Percentiles rank a stretch among this genome's conserved stretches.
These are phyloP conservation scores for Pomacea canaliculata DNA, from an alignment of 2,888 invertebrate genomes.

Conservation along the genomic window DNA sequence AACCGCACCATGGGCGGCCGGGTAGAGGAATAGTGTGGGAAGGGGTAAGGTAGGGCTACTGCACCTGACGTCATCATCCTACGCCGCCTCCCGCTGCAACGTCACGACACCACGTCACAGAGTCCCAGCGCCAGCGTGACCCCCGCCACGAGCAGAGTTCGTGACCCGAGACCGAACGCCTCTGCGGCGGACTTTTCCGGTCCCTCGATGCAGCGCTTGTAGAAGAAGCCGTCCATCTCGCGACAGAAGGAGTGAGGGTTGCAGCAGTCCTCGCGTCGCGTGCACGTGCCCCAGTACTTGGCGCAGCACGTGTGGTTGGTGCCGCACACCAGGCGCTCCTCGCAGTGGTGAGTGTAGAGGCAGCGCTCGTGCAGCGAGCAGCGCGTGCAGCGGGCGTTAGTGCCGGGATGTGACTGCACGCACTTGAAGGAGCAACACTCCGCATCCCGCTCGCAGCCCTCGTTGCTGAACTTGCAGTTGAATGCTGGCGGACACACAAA, in stretches of 20 bases:
- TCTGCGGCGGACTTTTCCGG: neutral
- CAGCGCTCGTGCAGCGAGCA: slow-evolving; percentile 26
- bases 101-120: neutral
- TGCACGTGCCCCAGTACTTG: slow-evolving; percentile 40
- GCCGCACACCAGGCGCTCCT: slow-evolving; percentile 35
- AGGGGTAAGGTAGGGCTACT: no score
- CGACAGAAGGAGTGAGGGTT: slow-evolving; percentile 24
- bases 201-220: slow-evolving; percentile 29
- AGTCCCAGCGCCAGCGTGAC: neutral
- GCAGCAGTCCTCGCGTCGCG: slow-evolving; percentile 31
- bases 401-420: slow-evolving; percentile 34
- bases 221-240: slow-evolving; percentile 36
- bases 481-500: slow-evolving; percentile 24
- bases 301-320: slow-evolving; percentile 34
- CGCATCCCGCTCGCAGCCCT: slow-evolving; percentile 28
- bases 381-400: slow-evolving; percentile 35
- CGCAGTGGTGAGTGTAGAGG: slow-evolving; percentile 28
- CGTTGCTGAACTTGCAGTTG: slow-evolving; percentile 38
- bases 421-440: slow-evolving; percentile 34
- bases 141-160: neutral
- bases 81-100: no score
- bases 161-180: neutral
- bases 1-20: no score
- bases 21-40: no score
- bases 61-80: no score